Percentiles rank a stretch among this genome's conserved stretches.
These are phyloP conservation scores for Onchidella celtica DNA, from an alignment of 2,888 invertebrate genomes.

Conservation along the genomic window DNA sequence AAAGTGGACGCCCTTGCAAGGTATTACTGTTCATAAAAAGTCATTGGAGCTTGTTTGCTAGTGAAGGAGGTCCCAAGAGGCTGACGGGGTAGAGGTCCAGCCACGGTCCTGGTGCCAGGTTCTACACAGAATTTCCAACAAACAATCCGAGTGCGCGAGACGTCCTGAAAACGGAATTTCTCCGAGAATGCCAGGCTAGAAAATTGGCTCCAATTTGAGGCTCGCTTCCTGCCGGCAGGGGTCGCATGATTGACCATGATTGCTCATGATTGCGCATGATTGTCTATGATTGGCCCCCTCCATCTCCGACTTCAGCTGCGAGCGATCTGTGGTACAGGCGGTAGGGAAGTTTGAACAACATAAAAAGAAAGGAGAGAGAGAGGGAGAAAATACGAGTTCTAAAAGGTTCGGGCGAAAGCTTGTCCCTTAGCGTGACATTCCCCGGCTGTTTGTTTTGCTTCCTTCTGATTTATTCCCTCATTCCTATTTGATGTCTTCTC, in stretches of 20 bases:
- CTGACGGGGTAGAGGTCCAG: too few species aligned
- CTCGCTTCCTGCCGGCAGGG: constrained; percentile 32
- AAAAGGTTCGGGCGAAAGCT: background rate
- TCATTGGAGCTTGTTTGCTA: too few species aligned
- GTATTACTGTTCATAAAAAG: too few species aligned
- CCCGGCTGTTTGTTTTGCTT: background rate
- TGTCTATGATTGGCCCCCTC: background rate
- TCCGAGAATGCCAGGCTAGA: background rate
- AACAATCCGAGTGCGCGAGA: background rate
- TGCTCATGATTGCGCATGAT: constrained; percentile 11
- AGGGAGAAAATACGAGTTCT: background rate
- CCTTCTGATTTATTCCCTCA: background rate
- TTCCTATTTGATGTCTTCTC: too few species aligned
- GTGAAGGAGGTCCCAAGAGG: too few species aligned
- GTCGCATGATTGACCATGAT: constrained; percentile 25
- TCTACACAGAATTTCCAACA: background rate
- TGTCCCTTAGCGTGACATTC: background rate
- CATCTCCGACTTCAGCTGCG: background rate
- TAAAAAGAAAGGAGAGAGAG: background rate
- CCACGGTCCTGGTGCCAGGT: background rate
- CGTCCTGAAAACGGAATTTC: background rate
- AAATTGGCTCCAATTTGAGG: constrained; percentile 33
- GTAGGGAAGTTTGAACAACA: background rate
- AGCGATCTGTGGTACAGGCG: background rate
- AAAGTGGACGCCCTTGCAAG: too few species aligned